Percentiles rank a stretch among this genome's conserved stretches.
These are phyloP conservation scores for Trachelus stipa DNA, from an alignment of 2,888 invertebrate genomes.

Conservation along the genomic window DNA sequence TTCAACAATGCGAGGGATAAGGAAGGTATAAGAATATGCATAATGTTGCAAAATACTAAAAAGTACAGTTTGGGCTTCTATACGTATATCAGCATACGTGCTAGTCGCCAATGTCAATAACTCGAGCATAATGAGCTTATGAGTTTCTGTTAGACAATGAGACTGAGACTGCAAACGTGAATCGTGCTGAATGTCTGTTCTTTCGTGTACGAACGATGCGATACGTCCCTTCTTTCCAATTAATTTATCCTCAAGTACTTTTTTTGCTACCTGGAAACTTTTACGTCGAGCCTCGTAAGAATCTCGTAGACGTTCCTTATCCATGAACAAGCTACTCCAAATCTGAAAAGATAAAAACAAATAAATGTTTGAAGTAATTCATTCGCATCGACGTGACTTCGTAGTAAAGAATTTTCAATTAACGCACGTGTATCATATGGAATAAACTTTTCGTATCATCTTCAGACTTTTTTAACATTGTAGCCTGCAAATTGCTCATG, in stretches of 20 bases:
- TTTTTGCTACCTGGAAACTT: slow-evolving; percentile 74
- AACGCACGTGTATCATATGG: slow-evolving; percentile 5
- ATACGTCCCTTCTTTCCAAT: slow-evolving; percentile 73
- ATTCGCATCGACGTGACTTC: too few species aligned
- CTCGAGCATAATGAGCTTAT: slow-evolving; percentile 72
- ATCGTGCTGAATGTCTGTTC: slow-evolving; percentile 50
- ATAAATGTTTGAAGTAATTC: too few species aligned
- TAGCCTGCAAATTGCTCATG: slow-evolving; percentile 74
- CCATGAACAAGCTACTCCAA: slow-evolving; percentile 74
- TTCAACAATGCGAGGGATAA: slow-evolving; percentile 74
- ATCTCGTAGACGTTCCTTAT: slow-evolving; percentile 68
- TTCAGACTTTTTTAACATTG: slow-evolving; percentile 75
- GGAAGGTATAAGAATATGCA: slow-evolving; percentile 76
- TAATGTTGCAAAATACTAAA: slow-evolving; percentile 74
- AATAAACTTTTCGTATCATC: slow-evolving; percentile 83
- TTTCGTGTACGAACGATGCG: slow-evolving; percentile 41
- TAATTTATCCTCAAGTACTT: slow-evolving; percentile 74
- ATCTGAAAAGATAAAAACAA: slow-evolving; percentile 68
- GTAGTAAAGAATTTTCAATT: too few species aligned
- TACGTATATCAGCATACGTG: slow-evolving; percentile 78
- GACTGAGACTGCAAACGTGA: slow-evolving; percentile 64
- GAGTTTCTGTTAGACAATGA: slow-evolving; percentile 71
- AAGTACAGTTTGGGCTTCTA: slow-evolving; percentile 76
- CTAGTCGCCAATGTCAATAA: slow-evolving; percentile 75
- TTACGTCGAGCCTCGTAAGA: slow-evolving; percentile 77